These are phyloP conservation scores for Phorcus lineatus DNA, from an alignment of 2,888 invertebrate species.

Conservation along the genomic window DNA sequence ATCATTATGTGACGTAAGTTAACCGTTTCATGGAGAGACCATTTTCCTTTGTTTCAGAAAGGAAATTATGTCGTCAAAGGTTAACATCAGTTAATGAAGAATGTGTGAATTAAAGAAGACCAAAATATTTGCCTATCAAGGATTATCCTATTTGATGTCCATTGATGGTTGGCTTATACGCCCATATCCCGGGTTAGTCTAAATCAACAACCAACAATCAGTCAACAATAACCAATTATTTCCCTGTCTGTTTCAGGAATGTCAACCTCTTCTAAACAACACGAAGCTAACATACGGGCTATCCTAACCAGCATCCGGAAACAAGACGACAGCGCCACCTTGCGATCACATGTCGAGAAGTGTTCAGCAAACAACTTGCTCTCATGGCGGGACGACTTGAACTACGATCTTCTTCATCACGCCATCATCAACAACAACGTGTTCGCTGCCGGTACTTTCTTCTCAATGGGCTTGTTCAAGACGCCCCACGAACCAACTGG, in stretches of 20 bases:
- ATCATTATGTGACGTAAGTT: background rate
- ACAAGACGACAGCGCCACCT: slow-evolving; percentile 38
- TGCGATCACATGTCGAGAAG: slow-evolving; percentile 41
- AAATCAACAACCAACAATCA: too few relatives aligned
- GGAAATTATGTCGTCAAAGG: too few relatives aligned
- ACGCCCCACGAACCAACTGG: slow-evolving; percentile 53
- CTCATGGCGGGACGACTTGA: slow-evolving; percentile 52
- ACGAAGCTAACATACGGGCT: background rate
- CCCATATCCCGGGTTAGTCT: too few relatives aligned
- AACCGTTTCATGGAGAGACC: too few relatives aligned
- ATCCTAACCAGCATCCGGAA: slow-evolving; percentile 28
- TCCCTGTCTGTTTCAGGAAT: background rate
- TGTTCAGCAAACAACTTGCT: slow-evolving; percentile 39
- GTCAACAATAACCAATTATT: too few relatives aligned
- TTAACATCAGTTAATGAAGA: too few relatives aligned
- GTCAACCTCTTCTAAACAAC: background rate
- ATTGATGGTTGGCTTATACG: too few relatives aligned
- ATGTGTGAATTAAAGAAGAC: too few relatives aligned
- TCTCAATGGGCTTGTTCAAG: slow-evolving; percentile 61
- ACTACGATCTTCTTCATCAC: slow-evolving; percentile 66
- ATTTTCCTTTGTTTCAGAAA: too few relatives aligned
- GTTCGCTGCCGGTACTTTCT: slow-evolving; percentile 58
- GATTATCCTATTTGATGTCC: too few relatives aligned
- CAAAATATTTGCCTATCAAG: too few relatives aligned
- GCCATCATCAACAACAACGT: slow-evolving; percentile 63